phyloP scores from a whole-genome alignment of 2,888 invertebrate species.

The Ormyrus thymus region DNA sequence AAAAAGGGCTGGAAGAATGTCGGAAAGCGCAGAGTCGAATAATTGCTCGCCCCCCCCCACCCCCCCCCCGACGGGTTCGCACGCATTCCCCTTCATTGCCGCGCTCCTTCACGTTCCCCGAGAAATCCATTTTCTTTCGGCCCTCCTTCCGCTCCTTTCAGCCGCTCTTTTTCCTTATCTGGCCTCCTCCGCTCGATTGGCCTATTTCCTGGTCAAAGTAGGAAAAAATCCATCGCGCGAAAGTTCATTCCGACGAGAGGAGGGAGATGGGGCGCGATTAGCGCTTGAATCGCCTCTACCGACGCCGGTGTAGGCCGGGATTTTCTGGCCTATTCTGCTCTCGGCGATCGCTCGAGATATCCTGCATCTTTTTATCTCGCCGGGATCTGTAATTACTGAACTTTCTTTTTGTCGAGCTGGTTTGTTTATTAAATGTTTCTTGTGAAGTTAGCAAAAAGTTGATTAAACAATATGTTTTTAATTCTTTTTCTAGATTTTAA shows the following conservation, averaged over 20 bases:
- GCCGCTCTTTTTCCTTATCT: slow-evolving; percentile 15
- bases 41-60: neutral
- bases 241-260: slow-evolving; percentile 23
- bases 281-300: neutral
- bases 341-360: neutral
- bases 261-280: slow-evolving; percentile 36
- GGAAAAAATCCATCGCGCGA: slow-evolving; percentile 9
- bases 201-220: slow-evolving; percentile 43
- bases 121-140: slow-evolving; percentile 23
- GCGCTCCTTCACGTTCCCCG: slow-evolving; percentile 9
- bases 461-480: no score
- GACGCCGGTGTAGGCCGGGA: no score
- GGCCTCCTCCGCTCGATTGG: slow-evolving; percentile 41
- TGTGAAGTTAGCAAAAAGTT: no score
- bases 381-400: no score
- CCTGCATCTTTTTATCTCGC: neutral
- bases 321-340: no score
- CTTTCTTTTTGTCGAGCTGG: no score
- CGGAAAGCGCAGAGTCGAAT: neutral
- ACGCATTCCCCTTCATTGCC: slow-evolving; percentile 17
- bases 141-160: slow-evolving; percentile 30
- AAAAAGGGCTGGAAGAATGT: neutral
- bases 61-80: neutral
- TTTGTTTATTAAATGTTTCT: no score
- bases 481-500: no score